Base-by-base conservation (phyloP, 2,888 invertebrate genomes). In the Leuctra nigra region DNA sequence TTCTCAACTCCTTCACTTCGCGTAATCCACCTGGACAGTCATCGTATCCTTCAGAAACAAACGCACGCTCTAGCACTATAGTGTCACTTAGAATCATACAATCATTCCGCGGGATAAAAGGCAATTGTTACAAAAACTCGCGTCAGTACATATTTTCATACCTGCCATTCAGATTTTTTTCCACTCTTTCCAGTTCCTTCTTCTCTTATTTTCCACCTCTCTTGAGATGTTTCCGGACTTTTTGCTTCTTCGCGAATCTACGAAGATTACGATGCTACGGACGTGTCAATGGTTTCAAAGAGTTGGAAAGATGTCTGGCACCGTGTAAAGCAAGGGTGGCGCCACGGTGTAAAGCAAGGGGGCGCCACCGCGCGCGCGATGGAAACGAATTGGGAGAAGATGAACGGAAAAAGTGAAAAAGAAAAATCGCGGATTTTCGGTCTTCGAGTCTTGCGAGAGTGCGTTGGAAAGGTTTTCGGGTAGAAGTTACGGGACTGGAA, bases 381-480 rank as follows among this genome's bases (percentile, higher is more conserved):
- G 52, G 44, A 36, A 35, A 36, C 39, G 56, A 36, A 22, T 29
- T 20, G 24, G 33, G 33, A 14, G 22, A 44, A 52, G 33, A 47
- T 48, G 50, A 29, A 36, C 13, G 41, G n/a, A 41, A 41, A 16
- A 20, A 11, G 39, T 33, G 33, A 47, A 13, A 57, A 39, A 47
- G 46, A 53, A 47, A 48, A 54, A 39, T 22, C 16, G 9, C 36
- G 44, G 53, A 53, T 38, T 47, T 57, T 38, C 33, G 36, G 53
- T 53, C 29, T 44, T 20, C 20, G 36, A n/a, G n/a, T n/a, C n/a
- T n/a, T n/a, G n/a, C n/a, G n/a, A 57, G 47, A 57, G 53, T 57
- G 53, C 38, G 53, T 54, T 57, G 54, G 29, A 54, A 57, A 56
- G 56, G 56, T 47, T 57, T 57, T 57, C 33, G 38, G 47, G 23